Base-by-base conservation (phyloP, 1,140 invertebrate genomes). In the Eueides isabella region DNA sequence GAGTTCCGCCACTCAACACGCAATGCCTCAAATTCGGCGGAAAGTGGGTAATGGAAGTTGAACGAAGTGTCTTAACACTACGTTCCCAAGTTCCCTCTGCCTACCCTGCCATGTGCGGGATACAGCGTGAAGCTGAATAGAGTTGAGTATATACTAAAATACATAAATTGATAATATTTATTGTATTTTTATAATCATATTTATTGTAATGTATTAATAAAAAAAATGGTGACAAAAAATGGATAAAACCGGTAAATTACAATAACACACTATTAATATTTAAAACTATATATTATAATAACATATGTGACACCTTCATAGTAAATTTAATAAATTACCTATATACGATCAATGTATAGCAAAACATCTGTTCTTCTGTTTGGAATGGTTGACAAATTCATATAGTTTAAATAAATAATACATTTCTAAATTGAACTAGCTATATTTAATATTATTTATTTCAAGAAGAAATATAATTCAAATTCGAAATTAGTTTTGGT, bases 391-490 rank as follows among this genome's bases (percentile, higher is more conserved):
- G 11, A 26, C 48, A 55, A 26, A 26, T 55, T 26, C 7, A 55
- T 55, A 26, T 19, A 55, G 5, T 23, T 55, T 55, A 23, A 55
- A 55, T 55, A 55, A 55, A 55, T 55, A 55, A 55, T 55, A 55
- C 23, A 55, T 55, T 9, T 55, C 48, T 55, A 55, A 55, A 55
- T 55, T 55, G 19, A n/a, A 55, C 48, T 55, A 55, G 11, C 48
- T 55, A 55, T 26, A 55, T 55, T 55, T 23, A 55, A 55, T 55
- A 19, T 55, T 26, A 55, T 11, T 55, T 55, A 55, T 26, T 55
- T 55, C 9, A 55, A 55, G 19, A 23, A 23, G 19, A 55, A 55
- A 55, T 55, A 55, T 2, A 55, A 23, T n/a, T n/a, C n/a, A n/a
- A n/a, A n/a, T n/a, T n/a, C n/a, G n/a, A n/a, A 19, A 48, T 48